Base-by-base conservation (phyloP, 2,797 vertebrate species). In the Periparus ater region DNA sequence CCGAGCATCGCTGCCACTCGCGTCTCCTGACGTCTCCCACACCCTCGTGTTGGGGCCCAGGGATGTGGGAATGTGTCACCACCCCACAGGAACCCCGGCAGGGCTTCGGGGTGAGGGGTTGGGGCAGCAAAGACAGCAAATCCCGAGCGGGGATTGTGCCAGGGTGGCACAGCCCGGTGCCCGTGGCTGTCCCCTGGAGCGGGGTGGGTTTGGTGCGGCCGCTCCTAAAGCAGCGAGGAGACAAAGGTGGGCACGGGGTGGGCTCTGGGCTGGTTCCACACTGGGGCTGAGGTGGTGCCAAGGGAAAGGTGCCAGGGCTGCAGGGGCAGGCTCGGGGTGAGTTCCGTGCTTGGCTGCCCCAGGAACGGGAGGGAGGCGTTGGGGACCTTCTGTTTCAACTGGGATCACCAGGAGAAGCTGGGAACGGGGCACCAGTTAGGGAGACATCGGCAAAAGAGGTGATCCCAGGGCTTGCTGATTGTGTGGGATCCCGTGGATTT, bases 31-130 rank as follows among this genome's bases (percentile, higher is more conserved):
- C 7, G 2, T 2, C 23, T 10, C 32, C 66, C 8, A 13, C 30
- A 4, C 6, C 57, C 66, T 4, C 1, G 47, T 18, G 57, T 40
- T 22, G 2, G 17, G 4, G 3, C 5, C 7, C 14, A 1, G 57
- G 18, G 23, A 3, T 2, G 20, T 5, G 54, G 78, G 30, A 1
- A 30, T 7, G 53, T 34, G 32, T 8, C 53, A 10, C 17, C 10
- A 14, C 6, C 55, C 30, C 65, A 15, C 36, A 5, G 54, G 0
- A 2, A 2, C 38, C 78, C 10, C 25, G 2, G 54, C 1, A 15
- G 8, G 29, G 51, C 51, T 22, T 2, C 13, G 0, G 62, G 11
- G 2, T 1, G 10, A 16, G 29, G 57, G 21, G 2, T 0, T 10
- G 5, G 38, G 13, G 42, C 38, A 3, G 50, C 40, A 16, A 4